Evolutionary conservation across 2,113 vertebrate species (phyloP), one percentile per base, ranked within the genome.

Genomic region (Chionis minor): DNA sequence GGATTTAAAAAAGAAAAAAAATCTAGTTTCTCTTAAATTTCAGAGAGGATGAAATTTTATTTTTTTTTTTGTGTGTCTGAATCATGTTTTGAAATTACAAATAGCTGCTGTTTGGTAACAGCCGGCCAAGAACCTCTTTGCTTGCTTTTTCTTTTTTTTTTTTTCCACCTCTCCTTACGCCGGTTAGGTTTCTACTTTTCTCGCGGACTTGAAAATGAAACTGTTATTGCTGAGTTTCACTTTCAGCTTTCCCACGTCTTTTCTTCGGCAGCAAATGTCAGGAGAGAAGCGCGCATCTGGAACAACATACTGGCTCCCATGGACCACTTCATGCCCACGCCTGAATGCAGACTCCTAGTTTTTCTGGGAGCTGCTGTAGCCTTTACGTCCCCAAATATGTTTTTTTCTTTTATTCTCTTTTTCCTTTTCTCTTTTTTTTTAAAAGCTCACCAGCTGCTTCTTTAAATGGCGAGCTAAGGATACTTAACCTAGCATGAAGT

Each of bases 121-220:
- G 40, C 10, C 67, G 8, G 11, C 9, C 14, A 22, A 61, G n/a
- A 56, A 67, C 22, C 26, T 26, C n/a, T 80, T 72, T 4, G 40
- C 81, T 84, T 65, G 42, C 42, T 1, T 51, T 69, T 82, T 83
- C 38, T 38, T 38, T 38, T 38, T 38, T 38, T 38, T 38, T 38
- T 38, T 38, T 38, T 38, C 38, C n/a, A n/a, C n/a, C 51, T 67
- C 35, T 4, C 32, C 30, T 30, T 15, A n/a, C 27, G 52, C 47
- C 11, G 4, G 38, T 24, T 45, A 5, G 38, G 28, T 51, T 92
- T 93, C 70, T 65, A 4, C n/a, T 88, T 77, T 67, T 17, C 14
- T 33, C 47, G 33, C 10, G 7, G 52, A 7, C 45, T 75, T 56
- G 93, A 95, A 94, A 94, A 94, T 73, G 95, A 92, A 97, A 96